Conservation (phyloP, 2,113 vertebrate species). For the Myiopsitta monachus region DNA sequence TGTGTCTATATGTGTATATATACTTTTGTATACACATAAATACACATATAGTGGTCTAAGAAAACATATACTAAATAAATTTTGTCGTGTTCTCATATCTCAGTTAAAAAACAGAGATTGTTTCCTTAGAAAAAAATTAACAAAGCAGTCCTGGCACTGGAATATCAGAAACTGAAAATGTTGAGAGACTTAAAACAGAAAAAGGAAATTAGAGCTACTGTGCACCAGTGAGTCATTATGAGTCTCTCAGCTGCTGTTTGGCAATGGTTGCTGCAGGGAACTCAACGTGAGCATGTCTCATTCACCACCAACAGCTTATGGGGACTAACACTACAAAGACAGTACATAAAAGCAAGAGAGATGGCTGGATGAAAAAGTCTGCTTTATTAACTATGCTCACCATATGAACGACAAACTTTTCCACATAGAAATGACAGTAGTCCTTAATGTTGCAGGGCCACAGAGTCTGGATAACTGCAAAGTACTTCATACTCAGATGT, state of each 20-base stretch:
- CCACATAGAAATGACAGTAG: background rate
- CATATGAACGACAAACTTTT: background rate
- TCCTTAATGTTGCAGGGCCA: background rate
- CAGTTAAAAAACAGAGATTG: slow-evolving; percentile 38
- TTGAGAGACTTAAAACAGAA: slow-evolving; percentile 46
- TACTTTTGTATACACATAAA: background rate
- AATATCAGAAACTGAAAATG: slow-evolving; percentile 45
- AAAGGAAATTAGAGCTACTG: slow-evolving; percentile 46
- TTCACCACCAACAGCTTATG: slow-evolving; percentile 30
- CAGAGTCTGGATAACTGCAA: background rate
- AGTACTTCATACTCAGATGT: background rate
- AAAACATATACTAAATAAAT: slow-evolving; percentile 22
- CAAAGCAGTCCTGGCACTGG: slow-evolving; percentile 32
- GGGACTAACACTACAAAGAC: background rate
- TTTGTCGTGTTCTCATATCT: slow-evolving; percentile 18
- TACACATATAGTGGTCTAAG: background rate
- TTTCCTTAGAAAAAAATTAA: slow-evolving; percentile 34
- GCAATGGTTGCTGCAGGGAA: slow-evolving; percentile 26
- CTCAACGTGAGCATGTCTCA: background rate
- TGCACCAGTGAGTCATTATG: slow-evolving; percentile 48
- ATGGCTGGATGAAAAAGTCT: background rate
- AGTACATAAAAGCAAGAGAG: background rate
- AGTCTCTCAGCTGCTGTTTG: slow-evolving; percentile 57
- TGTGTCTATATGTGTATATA: background rate
- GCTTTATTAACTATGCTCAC: background rate